These are phyloP conservation scores for Montipora efflorescens DNA, from an alignment of 64 coral and sea anemone species.

Conservation along the genomic window DNA sequence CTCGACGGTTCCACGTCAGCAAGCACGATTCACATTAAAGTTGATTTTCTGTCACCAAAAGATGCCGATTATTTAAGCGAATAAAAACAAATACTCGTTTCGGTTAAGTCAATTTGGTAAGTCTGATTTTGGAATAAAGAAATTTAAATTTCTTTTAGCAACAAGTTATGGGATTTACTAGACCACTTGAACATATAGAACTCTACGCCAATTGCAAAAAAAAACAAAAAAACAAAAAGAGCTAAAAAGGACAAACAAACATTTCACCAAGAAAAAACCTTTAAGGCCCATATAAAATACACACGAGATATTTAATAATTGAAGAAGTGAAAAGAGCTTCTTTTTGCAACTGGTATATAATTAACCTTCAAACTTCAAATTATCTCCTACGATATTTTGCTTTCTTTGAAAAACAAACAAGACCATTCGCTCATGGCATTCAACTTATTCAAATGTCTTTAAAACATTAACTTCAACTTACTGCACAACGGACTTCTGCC, in stretches of 20 bases:
- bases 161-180: too few relatives aligned
- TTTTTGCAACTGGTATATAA: background rate
- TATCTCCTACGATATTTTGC: background rate
- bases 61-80: too few relatives aligned
- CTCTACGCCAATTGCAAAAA: background rate
- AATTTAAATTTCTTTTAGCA: too few relatives aligned
- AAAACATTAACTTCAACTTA: background rate
- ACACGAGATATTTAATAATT: background rate
- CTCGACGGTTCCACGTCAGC: too few relatives aligned
- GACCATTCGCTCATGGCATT: background rate
- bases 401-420: background rate
- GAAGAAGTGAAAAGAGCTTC: background rate
- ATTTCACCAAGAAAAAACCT: too few relatives aligned
- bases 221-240: background rate
- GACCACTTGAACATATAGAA: background rate
- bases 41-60: too few relatives aligned
- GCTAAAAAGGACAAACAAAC: background rate
- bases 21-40: too few relatives aligned
- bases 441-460: background rate
- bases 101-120: too few relatives aligned
- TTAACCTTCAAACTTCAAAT: constrained; percentile 2
- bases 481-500: background rate
- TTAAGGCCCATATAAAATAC: background rate
- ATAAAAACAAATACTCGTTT: too few relatives aligned
- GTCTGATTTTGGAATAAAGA: background rate